Evolutionary conservation across 2,888 invertebrate genomes (phyloP).

Genomic region (Macrophya annulata): DNA sequence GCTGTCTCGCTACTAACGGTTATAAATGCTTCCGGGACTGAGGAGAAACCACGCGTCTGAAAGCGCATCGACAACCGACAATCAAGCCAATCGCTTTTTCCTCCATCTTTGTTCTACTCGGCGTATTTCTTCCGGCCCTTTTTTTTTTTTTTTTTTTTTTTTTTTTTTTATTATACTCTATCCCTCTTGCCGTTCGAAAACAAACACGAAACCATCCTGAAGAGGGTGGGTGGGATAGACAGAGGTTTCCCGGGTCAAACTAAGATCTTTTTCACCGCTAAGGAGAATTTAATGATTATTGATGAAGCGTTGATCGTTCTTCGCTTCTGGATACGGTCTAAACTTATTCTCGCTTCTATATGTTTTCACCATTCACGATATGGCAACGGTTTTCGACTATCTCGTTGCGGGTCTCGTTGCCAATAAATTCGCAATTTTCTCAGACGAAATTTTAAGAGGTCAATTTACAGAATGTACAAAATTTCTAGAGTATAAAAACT

Average conservation of each 20-base stretch:
- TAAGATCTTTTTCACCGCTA: conserved; percentile 42
- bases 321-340: conserved; percentile 2
- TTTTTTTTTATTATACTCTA: neutral
- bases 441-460: neutral
- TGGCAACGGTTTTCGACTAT: neutral
- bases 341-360: conserved; percentile 1
- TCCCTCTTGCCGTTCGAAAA: conserved; percentile 22
- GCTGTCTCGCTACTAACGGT: conserved; percentile 51
- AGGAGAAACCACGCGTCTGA: conserved; percentile 42
- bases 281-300: conserved; percentile 50
- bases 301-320: conserved; percentile 37
- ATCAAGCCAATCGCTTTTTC: conserved; percentile 53
- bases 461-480: neutral
- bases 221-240: neutral
- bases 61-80: conserved; percentile 52
- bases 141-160: conserved; percentile 32
- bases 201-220: neutral
- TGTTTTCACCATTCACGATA: neutral
- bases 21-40: conserved; percentile 49
- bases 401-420: conserved; percentile 16
- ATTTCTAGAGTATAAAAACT: neutral
- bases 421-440: neutral
- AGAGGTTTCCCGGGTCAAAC: neutral
- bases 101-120: conserved; percentile 43
- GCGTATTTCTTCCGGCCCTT: neutral